These are phyloP conservation scores for Coecobrya sp. DNA, from an alignment of 2,888 invertebrate genomes.

Conservation along the genomic window DNA sequence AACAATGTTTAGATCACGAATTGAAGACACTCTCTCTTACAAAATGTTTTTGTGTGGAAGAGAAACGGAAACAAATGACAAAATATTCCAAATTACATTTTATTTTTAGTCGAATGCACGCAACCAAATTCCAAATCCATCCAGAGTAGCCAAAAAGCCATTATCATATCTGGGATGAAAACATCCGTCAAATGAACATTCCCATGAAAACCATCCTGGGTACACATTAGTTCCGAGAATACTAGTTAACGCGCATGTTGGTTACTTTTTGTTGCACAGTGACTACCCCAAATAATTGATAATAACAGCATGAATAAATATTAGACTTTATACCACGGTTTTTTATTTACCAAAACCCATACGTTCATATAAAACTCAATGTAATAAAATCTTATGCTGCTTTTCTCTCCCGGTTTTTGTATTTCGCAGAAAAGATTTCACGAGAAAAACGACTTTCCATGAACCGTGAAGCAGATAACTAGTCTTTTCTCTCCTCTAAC, in stretches of 20 bases:
- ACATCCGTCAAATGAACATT: background rate
- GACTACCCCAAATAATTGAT: too few species aligned
- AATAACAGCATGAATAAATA: background rate
- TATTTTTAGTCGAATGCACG: background rate
- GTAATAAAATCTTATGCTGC: background rate
- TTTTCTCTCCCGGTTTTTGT: background rate
- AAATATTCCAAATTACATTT: background rate
- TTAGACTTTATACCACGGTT: background rate
- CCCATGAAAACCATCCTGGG: background rate
- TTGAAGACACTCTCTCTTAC: background rate
- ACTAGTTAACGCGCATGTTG: too few species aligned
- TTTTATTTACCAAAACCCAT: too few species aligned
- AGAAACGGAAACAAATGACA: background rate
- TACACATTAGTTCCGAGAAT: background rate
- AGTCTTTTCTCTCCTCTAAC: conserved; percentile 37
- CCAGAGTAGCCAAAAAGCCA: background rate
- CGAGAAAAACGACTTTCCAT: conserved; percentile 14
- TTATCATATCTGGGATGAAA: conserved; percentile 1
- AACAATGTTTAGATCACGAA: background rate
- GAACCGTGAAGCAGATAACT: conserved; percentile 80
- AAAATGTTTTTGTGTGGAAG: background rate
- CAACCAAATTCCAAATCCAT: conserved; percentile 1
- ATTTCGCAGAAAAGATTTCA: conserved; percentile 4
- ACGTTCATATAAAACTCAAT: background rate
- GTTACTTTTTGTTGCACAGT: too few species aligned